These are phyloP conservation scores for Eilema griseolum DNA, from an alignment of 2,888 invertebrate genomes.

Conservation along the genomic window DNA sequence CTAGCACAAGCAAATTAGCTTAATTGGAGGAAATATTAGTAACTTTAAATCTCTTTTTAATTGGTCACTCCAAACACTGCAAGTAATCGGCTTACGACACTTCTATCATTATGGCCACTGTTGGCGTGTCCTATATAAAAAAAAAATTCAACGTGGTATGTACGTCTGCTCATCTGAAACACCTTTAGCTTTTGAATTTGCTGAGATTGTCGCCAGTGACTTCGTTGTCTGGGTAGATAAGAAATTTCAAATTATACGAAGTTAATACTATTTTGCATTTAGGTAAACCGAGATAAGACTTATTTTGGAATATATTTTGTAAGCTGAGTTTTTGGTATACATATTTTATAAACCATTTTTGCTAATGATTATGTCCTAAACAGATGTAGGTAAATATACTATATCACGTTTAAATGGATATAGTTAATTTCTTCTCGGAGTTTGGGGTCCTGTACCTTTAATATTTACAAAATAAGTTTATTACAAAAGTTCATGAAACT, in stretches of 20 bases:
- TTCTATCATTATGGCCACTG: neutral
- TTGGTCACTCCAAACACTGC: conserved; percentile 4
- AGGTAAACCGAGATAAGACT: conserved; percentile 60
- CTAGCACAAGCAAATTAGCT: no score
- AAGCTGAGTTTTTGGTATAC: conserved; percentile 29
- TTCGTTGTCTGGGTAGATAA: conserved; percentile 64
- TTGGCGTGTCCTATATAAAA: no score
- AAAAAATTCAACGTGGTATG: conserved; percentile 16
- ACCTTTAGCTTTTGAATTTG: conserved; percentile 48
- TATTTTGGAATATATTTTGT: conserved; percentile 60
- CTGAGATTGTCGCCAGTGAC: conserved; percentile 49
- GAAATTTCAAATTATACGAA: conserved; percentile 70
- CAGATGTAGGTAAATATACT: no score
- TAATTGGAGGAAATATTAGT: no score
- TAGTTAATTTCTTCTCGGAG: no score
- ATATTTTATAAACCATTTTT: conserved; percentile 14
- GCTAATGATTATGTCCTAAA: neutral
- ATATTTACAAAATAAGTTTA: neutral
- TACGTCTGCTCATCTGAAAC: conserved; percentile 39
- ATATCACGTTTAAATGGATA: no score
- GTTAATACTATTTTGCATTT: conserved; percentile 73
- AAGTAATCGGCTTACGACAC: neutral
- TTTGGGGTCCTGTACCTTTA: no score
- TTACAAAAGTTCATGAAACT: conserved; percentile 35
- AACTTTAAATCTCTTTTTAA: conserved; percentile 16